Evolutionary conservation across 2,888 invertebrate species (phyloP).

Genomic region (Sericinus montela): DNA sequence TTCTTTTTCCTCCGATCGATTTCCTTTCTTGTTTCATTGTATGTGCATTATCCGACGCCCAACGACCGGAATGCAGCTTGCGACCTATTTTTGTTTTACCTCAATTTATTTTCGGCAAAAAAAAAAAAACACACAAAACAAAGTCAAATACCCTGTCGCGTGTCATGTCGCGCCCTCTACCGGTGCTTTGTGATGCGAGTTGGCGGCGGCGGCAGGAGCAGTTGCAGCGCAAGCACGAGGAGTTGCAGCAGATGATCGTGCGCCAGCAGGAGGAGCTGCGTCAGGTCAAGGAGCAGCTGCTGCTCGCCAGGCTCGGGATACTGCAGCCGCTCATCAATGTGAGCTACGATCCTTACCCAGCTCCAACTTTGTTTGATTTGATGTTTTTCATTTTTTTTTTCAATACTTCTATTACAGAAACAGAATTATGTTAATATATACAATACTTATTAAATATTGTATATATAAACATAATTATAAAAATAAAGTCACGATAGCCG

Average conservation of each 20-base stretch:
- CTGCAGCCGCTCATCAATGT: slow-evolving; percentile 62
- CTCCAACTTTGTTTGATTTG: too few species aligned
- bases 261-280: slow-evolving; percentile 92
- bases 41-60: too few species aligned
- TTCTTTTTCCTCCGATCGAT: too few species aligned
- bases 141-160: slow-evolving; percentile 14
- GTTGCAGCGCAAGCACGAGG: slow-evolving; percentile 89
- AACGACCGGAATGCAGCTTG: neutral
- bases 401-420: too few species aligned
- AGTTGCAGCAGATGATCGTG: slow-evolving; percentile 90
- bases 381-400: too few species aligned
- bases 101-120: neutral
- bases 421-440: too few species aligned
- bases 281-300: slow-evolving; percentile 90
- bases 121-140: neutral
- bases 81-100: neutral
- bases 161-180: neutral
- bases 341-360: slow-evolving; percentile 33
- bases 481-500: too few species aligned
- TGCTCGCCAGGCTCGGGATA: slow-evolving; percentile 89
- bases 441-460: too few species aligned
- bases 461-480: too few species aligned
- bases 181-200: slow-evolving; percentile 42
- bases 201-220: slow-evolving; percentile 81
- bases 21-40: too few species aligned